phyloP scores from a whole-genome alignment of 2,888 invertebrate genomes.

The Xylota sylvarum region DNA sequence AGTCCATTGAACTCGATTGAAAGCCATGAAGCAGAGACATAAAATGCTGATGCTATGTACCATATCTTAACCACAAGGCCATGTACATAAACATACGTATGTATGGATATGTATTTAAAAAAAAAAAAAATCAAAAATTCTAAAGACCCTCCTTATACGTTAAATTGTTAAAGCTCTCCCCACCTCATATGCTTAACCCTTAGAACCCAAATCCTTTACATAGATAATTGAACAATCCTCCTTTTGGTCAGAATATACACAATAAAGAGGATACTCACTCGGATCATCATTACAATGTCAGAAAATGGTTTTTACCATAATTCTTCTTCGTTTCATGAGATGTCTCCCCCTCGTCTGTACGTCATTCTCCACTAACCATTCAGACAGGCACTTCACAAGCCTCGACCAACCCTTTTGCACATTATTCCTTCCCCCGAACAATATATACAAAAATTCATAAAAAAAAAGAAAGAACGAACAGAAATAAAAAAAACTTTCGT shows the following conservation, averaged over 20 bases:
- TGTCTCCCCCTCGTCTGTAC: background rate
- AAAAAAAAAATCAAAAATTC: too few relatives aligned
- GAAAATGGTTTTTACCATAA: slow-evolving; percentile 40
- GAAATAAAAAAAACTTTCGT: slow-evolving; percentile 21
- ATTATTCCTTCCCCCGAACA: slow-evolving; percentile 23
- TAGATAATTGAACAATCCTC: slow-evolving; percentile 26
- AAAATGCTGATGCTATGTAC: too few relatives aligned
- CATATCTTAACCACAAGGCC: too few relatives aligned
- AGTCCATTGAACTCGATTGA: slow-evolving; percentile 28
- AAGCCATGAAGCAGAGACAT: background rate
- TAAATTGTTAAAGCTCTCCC: background rate
- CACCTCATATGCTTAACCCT: background rate
- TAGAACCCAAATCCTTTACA: slow-evolving; percentile 8
- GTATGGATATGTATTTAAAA: too few relatives aligned
- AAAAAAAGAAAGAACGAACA: background rate
- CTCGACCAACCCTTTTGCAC: slow-evolving; percentile 30
- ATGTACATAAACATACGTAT: too few relatives aligned
- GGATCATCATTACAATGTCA: slow-evolving; percentile 61
- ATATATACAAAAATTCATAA: slow-evolving; percentile 50
- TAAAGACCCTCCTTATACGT: background rate
- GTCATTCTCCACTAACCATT: background rate
- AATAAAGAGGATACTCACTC: slow-evolving; percentile 36
- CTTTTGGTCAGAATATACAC: slow-evolving; percentile 14
- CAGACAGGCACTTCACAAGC: slow-evolving; percentile 30
- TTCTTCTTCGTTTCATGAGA: slow-evolving; percentile 28